Evolutionary conservation across 2,888 invertebrate species (phyloP), one percentile per base, ranked within the genome.

Genomic region (Drosophila kanekoi): DNA sequence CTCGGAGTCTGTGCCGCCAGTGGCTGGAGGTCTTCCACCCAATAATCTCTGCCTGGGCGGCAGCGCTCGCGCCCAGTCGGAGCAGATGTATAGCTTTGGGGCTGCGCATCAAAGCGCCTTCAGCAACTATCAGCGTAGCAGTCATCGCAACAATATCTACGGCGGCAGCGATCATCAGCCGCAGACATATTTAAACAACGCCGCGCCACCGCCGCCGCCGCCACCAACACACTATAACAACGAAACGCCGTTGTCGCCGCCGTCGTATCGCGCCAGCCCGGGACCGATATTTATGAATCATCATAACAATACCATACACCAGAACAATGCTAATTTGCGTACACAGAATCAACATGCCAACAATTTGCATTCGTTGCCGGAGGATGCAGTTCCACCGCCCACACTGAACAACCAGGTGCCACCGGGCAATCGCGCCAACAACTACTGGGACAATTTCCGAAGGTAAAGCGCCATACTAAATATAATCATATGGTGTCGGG

Each of bases 361-460:
- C 69, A 89, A 89, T 49, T 67, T 88, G 72, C 81, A 81, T 63
- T 81, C 87, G 5, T 76, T 88, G 72, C 89, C 91, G 28, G 89
- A 90, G 60, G 64, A 70, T 13, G 76, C 76, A 77, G 91, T 68
- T 9, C 59, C 68, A 11, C 81, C 81, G 38, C 81, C 88, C 74
- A 92, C 96, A 0, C 93, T 97, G 45, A 97, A 97, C 92, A 97
- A 97, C 92, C 97, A 97, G 93, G 97, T 97, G 57, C 96, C 97
- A 40, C 97, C 97, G 37, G 97, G 97, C 32, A 97, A 96, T 92
- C 94, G 97, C 76, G 97, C 97, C 60, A 98, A 98, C 92, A 98
- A 98, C 93, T 98, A 97, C 92, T 97, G 97, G 97, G 97, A 98
- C 91, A 97, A 98, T 93, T 97, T 98, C 92, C 93, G 97, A 93